phyloP scores from a whole-genome alignment of 2,797 vertebrate genomes.

The Caiman crocodilus region DNA sequence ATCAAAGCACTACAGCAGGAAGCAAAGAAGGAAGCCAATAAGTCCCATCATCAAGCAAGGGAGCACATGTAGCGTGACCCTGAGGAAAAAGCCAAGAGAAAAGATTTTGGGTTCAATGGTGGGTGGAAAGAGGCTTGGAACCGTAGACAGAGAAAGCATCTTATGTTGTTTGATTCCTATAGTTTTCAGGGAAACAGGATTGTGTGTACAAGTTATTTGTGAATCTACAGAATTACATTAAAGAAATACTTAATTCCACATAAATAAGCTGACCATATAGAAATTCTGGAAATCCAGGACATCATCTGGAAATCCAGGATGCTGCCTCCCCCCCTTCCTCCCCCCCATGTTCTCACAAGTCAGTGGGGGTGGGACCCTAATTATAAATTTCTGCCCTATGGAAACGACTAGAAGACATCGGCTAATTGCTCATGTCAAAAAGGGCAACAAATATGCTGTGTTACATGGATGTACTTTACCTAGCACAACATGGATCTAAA shows the following conservation, averaged over 20 bases:
- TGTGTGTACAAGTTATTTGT: background rate
- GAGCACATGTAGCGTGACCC: background rate
- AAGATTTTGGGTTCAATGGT: background rate
- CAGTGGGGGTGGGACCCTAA: too few relatives aligned
- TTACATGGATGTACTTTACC: background rate
- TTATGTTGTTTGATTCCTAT: background rate
- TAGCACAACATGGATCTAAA: slow-evolving; percentile 9
- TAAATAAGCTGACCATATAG: too few relatives aligned
- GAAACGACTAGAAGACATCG: background rate
- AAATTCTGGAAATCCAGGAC: too few relatives aligned
- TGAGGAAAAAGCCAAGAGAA: background rate
- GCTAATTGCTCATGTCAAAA: slow-evolving; percentile 2
- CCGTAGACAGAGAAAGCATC: background rate
- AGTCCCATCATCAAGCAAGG: background rate
- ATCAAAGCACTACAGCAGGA: too few relatives aligned
- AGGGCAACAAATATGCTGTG: background rate
- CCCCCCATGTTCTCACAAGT: too few relatives aligned
- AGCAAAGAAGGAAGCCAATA: too few relatives aligned
- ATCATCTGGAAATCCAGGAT: too few relatives aligned
- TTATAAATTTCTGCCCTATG: too few relatives aligned
- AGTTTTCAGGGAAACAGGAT: background rate
- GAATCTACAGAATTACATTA: slow-evolving; percentile 6
- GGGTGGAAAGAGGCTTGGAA: background rate
- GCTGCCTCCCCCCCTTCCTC: too few relatives aligned
- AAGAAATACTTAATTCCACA: background rate